Base-by-base conservation (phyloP, 2,113 vertebrate species). In the Sclerurus mexicanus region DNA sequence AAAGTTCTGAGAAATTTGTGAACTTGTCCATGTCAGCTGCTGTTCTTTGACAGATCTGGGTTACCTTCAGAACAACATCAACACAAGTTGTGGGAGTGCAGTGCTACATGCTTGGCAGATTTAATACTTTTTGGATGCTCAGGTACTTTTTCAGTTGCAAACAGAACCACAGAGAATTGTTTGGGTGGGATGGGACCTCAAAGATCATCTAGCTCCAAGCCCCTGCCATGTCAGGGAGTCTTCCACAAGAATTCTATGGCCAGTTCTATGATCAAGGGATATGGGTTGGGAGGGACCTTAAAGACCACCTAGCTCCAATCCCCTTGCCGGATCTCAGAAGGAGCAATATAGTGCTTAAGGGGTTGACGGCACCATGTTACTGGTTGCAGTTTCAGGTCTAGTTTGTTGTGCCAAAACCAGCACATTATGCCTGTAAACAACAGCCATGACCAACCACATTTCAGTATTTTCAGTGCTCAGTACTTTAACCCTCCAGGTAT, bases 391-490 rank as follows among this genome's bases (percentile, higher is more conserved):
- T 90, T 79, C 42, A 69, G 35, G 49, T 82, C 37, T 40, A 24
- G 35, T 31, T 71, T 49, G 7, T 31, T 66, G 18, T 56, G 52
- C 39, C 47, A 67, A 67, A 39, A 46, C 16, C 10, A 71, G 24
- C 64, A 62, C 10, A 4, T 30, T 30, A 16, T 22, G 8, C 20
- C 14, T 22, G 31, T 17, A 35, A 68, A 44, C 23, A 63, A 72
- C 0, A 55, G 14, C 44, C 5, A 3, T 21, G 31, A 23, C 56
- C 30, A 68, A 7, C 17, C 33, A 23, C 0, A 3, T 14, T 59
- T 46, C 28, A 22, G 42, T 42, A 23, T 37, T 68, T 84, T n/a
- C 27, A 39, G 28, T 2, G 1, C n/a, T 72, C 25, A 9, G 49
- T n/a, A 39, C 18, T 56, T 81, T 27, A 63, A 55, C 1, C 3